These are phyloP conservation scores for Deilephila elpenor DNA, from an alignment of 2,888 invertebrate species.

Conservation along the genomic window DNA sequence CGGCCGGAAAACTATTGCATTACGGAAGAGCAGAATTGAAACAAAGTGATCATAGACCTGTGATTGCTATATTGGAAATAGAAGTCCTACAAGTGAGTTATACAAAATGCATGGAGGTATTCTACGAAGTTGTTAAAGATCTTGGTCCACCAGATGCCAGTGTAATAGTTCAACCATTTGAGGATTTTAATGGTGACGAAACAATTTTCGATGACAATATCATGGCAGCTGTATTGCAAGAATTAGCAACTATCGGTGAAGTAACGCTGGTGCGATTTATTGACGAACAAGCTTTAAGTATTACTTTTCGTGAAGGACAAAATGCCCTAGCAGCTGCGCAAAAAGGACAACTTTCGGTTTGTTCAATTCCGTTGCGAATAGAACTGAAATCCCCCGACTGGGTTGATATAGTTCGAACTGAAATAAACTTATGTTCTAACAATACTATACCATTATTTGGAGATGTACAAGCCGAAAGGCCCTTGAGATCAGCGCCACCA, in stretches of 20 bases:
- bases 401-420: conserved; percentile 91
- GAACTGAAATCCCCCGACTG: conserved; percentile 94
- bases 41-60: conserved; percentile 98
- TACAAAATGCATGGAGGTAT: conserved; percentile 90
- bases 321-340: conserved; percentile 91
- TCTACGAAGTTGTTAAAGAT: conserved; percentile 92
- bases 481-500: conserved; percentile 76
- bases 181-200: conserved; percentile 74
- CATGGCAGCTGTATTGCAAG: conserved; percentile 91
- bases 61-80: conserved; percentile 95
- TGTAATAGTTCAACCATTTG: conserved; percentile 88
- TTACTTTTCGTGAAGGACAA: conserved; percentile 96
- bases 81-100: conserved; percentile 93
- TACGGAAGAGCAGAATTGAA: conserved; percentile 98
- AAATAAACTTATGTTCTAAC: conserved; percentile 92
- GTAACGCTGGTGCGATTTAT: conserved; percentile 96
- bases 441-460: conserved; percentile 92
- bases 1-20: conserved; percentile 91
- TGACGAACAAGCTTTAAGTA: conserved; percentile 92
- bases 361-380: conserved; percentile 88
- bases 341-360: conserved; percentile 85
- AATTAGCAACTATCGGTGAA: conserved; percentile 93
- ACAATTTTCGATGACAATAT: conserved; percentile 92
- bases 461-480: conserved; percentile 66
- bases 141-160: conserved; percentile 98